Base-by-base conservation (phyloP, 2,797 vertebrate species). In the Brotula barbata region DNA sequence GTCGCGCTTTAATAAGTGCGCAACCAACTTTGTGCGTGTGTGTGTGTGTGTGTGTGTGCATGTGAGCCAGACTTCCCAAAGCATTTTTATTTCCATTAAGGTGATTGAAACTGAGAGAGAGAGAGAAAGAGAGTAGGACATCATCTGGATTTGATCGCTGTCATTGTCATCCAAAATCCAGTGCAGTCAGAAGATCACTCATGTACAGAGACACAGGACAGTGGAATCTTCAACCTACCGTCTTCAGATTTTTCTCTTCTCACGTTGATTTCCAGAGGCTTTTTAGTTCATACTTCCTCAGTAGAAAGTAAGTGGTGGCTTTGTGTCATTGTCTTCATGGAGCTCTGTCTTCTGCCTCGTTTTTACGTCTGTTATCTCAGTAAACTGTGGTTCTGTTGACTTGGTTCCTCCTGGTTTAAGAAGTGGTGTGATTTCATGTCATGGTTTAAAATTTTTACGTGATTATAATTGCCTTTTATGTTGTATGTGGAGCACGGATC, bases 1-100 rank as follows among this genome's bases (percentile, higher is more conserved):
- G 77, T 83, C 81, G 62, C 57, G 46, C 58, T 71, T 59, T 77
- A 74, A 84, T 77, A 73, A 78, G 66, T 67, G 51, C 69, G 2
- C 37, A 55, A 58, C 66, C 55, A 56, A 78, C 67, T 78, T 72
- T 16, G 28, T 25, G 58, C 13, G 6, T 10, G 42, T 50, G 56
- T 44, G 47, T 34, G 25, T 51, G 55, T 64, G 43, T 44, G 40
- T 34, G 17, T 10, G 55, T 42, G 48, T 47, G 19, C 44, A 31
- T 33, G 34, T 39, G 25, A 17, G 12, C 7, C 43, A 45, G 12
- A 5, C 15, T 43, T 41, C 44, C 40, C 42, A 22, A 55, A 52
- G 39, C 40, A 58, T 33, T 17, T n/a, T 36, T 65, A 17, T 59
- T 62, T 66, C 50, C 46, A 58, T 64, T 58, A 50, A 39, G 6